A percentile compares a stretch with the other conserved stretches of the same genome.
Evolutionary conservation across 2,113 vertebrate genomes (phyloP).

Genomic region (Microtus oregoni): DNA sequence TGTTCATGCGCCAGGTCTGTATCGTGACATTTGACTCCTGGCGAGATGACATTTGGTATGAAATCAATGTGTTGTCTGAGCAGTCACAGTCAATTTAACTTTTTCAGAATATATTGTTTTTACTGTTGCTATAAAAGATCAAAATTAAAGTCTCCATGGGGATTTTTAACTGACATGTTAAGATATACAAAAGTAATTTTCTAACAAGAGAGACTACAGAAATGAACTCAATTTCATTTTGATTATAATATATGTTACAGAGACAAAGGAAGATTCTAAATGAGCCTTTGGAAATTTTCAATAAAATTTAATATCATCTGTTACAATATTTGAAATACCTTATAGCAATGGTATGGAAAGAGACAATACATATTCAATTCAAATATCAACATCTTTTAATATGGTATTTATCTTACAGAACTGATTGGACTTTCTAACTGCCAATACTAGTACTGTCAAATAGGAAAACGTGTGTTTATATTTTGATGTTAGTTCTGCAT

Average conservation of each 20-base stretch:
- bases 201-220: slow-evolving; percentile 56
- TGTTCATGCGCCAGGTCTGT: slow-evolving; percentile 7
- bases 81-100: slow-evolving; percentile 74
- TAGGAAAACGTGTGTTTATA: background rate
- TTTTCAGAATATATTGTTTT: slow-evolving; percentile 65
- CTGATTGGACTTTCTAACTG: slow-evolving; percentile 22
- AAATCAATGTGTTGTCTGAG: slow-evolving; percentile 59
- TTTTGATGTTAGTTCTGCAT: background rate
- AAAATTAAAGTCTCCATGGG: slow-evolving; percentile 76
- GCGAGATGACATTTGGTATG: slow-evolving; percentile 34
- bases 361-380: background rate
- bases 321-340: slow-evolving; percentile 42
- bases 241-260: slow-evolving; percentile 72
- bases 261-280: slow-evolving; percentile 75
- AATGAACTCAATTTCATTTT: slow-evolving; percentile 73
- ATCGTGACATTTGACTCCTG: background rate
- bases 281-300: slow-evolving; percentile 61
- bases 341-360: background rate
- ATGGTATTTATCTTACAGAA: background rate
- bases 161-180: slow-evolving; percentile 74
- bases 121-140: slow-evolving; percentile 61
- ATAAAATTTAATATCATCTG: slow-evolving; percentile 52
- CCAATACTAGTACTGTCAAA: background rate
- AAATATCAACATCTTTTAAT: slow-evolving; percentile 22
- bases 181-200: slow-evolving; percentile 57